Evolutionary conservation across 2,888 invertebrate species (phyloP).

Genomic region (Cataglyphis cursor): DNA sequence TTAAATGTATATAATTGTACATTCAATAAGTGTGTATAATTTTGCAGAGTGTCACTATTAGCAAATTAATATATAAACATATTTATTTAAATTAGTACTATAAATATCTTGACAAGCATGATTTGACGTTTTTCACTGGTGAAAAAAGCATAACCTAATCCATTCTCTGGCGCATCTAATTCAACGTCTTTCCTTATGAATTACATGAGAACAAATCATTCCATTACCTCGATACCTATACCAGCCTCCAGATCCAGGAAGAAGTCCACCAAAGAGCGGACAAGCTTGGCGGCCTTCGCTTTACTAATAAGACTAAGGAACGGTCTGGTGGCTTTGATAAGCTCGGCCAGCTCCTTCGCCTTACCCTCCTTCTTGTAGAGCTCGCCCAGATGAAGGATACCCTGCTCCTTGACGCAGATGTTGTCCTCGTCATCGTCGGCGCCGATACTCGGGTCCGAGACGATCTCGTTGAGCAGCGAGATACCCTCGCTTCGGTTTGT

Average conservation of each 20-base stretch:
- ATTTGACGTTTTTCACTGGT: not conserved
- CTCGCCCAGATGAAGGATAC: constrained; percentile 96
- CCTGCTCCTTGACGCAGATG: constrained; percentile 96
- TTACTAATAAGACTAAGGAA: constrained; percentile 98
- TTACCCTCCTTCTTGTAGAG: constrained; percentile 97
- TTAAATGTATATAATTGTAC: not conserved
- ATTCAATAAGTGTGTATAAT: not conserved
- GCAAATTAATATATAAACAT: not conserved
- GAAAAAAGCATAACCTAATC: not conserved
- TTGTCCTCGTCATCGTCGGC: constrained; percentile 95
- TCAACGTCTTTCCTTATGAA: not conserved
- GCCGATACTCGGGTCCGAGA: constrained; percentile 92
- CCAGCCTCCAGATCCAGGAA: constrained; percentile 98
- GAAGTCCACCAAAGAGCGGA: constrained; percentile 98
- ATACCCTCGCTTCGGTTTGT: constrained; percentile 93
- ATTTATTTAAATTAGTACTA: not conserved
- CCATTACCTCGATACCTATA: constrained; percentile 95
- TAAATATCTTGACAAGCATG: not conserved
- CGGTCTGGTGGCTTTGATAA: constrained; percentile 98
- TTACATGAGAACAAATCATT: not conserved
- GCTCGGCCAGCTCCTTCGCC: constrained; percentile 95
- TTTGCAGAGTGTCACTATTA: not conserved
- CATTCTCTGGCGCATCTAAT: not conserved
- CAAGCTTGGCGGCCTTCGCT: constrained; percentile 99
- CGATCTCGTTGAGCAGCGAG: constrained; percentile 92